Base-by-base conservation (phyloP, 1,140 invertebrate species). In the Delia radicum region DNA sequence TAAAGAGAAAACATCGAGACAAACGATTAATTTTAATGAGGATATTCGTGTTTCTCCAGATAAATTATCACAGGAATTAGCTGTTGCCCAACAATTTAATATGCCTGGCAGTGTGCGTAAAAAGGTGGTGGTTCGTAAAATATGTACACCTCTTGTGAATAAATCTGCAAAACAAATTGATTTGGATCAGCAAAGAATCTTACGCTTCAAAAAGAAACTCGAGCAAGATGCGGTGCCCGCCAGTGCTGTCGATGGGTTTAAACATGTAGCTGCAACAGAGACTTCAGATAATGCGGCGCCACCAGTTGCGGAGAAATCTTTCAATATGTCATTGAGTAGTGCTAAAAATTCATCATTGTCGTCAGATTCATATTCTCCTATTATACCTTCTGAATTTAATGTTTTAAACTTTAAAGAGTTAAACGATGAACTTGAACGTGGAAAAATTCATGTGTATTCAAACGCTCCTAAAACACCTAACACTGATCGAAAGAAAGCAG, bases 391-490 rank as follows among this genome's bases (percentile, higher is more conserved):
- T 3, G 65, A 69, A 24, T 69, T 33, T 37, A 69, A 27, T 21
- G 29, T n/a, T 21, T 69, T 28, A 0, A 76, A 76, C n/a, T 24
- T 76, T 42, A 67, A 69, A 7, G 69, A 76, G 46, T 46, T 76
- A 33, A 76, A 76, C 65, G 75, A 48, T 24, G 75, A 76, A 18
- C 62, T 76, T 42, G 69, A 71, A 42, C 21, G 26, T 37, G 75
- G 75, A 42, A 76, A 76, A 72, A 73, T 73, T 18, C 27, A 72
- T 2, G 29, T 76, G n/a, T 76, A 63, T 73, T 29, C 69, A 28
- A 73, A 76, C 21, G 33, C 28, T 5, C 27, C 42, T 7, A 48
- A 42, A 55, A 73, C 72, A 28, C 33, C 37, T 8, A 27, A 8
- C 5, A 48, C 48, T 8, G 31, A 69, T 18, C 29, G 29, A 37